Evolutionary conservation across 2,113 vertebrate genomes (phyloP), one percentile per base, ranked within the genome.

Genomic region (Hyperoodon ampullatus): DNA sequence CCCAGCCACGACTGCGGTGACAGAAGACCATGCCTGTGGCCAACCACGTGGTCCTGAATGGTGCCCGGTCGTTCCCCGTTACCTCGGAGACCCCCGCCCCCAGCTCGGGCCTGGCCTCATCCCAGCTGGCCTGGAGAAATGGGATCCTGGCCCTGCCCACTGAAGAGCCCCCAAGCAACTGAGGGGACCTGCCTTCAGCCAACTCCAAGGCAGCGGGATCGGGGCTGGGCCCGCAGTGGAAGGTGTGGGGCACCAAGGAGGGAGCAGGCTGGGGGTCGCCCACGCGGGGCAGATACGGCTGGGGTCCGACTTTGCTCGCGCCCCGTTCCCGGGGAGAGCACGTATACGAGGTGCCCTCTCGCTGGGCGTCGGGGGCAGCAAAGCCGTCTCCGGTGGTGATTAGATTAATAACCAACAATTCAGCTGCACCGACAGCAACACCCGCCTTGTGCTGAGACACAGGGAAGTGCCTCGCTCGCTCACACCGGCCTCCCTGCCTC

Each of bases 401-500:
- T 0, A 26, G 24, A 15, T 53, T 47, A 28, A 6, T 11, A 14
- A 23, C 0, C 14, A 5, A 8, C 28, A 2, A 5, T 3, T 12
- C 16, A 30, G 42, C 35, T 7, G 3, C 35, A 13, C n/a, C 0
- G 5, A 66, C 26, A 39, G 35, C 7, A 3, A 0, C 2, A 26
- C 6, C 26, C 1, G 1, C 44, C 10, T 0, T 15, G 70, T 18
- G 42, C 78, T 61, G 21, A 1, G 11, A 30, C 4, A 5, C 11
- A 3, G 33, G 0, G n/a, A 23, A 1, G 4, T 0, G 35, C 35
- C n/a, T 2, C 0, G 24, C 39, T 0, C 2, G 13, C 21, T n/a
- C 44, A 6, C 0, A 2, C 4, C 3, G 30, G 63, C 3, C 55
- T 28, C 50, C 80, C 61, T 1, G 1, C 19, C 44, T 11, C 63